These are phyloP conservation scores for Sapajus apella DNA, from an alignment of 2,113 vertebrate genomes.

Conservation along the genomic window DNA sequence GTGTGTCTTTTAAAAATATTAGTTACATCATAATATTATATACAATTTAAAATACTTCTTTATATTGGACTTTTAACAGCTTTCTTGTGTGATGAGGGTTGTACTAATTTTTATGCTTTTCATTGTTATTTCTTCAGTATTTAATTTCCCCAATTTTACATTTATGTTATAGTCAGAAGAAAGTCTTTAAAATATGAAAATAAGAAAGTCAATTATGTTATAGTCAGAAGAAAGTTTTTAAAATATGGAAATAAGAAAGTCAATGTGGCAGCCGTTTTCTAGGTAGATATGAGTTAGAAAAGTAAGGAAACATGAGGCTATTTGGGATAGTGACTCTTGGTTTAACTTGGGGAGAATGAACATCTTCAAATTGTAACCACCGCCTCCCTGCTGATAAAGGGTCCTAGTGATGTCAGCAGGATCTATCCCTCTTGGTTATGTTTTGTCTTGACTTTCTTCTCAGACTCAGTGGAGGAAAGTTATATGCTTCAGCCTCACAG, in stretches of 20 bases:
- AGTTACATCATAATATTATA: not conserved
- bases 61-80: not conserved
- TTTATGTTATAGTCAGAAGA: not conserved
- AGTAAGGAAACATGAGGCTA: not conserved
- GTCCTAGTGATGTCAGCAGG: not conserved
- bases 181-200: not conserved
- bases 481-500: not conserved
- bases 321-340: not conserved
- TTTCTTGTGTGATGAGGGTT: not conserved
- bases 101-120: not conserved
- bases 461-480: not conserved
- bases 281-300: not conserved
- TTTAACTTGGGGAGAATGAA: not conserved
- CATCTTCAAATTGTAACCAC: not conserved
- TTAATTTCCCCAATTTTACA: not conserved
- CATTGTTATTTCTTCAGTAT: not conserved
- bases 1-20: not conserved
- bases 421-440: too few species aligned
- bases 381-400: not conserved
- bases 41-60: slow-evolving; percentile 2
- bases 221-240: not conserved
- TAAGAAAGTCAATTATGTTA: not conserved
- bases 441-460: not conserved
- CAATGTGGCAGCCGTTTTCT: not conserved
- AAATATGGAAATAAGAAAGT: not conserved